A percentile compares a stretch with the other conserved stretches of the same genome.
These are phyloP conservation scores for Sturnus vulgaris DNA, from an alignment of 2,113 vertebrate genomes.

Conservation along the genomic window DNA sequence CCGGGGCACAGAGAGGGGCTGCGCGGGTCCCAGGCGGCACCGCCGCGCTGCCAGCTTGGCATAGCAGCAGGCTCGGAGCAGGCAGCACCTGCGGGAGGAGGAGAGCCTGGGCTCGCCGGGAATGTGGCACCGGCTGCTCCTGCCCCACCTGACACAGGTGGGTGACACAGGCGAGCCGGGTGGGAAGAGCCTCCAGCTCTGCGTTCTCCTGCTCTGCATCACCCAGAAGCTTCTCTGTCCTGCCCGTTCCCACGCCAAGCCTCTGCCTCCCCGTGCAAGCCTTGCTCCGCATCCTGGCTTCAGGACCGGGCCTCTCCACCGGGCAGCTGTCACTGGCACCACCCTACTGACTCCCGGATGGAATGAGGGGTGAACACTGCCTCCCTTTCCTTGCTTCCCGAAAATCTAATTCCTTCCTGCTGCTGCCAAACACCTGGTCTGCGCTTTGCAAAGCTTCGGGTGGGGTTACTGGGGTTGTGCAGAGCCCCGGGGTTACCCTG, in stretches of 20 bases:
- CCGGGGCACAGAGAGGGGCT: rapidly evolving
- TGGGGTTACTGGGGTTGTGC: background rate
- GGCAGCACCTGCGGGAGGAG: constrained; percentile 29
- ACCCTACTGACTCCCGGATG: background rate
- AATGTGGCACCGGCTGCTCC: rapidly evolving
- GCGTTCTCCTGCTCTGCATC: background rate
- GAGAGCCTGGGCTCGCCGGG: background rate
- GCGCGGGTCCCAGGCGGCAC: background rate
- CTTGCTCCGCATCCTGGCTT: background rate
- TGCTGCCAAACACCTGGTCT: background rate
- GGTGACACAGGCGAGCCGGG: rapidly evolving
- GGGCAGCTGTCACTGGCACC: rapidly evolving
- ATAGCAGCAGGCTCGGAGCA: constrained; percentile 26
- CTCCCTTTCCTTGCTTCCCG: background rate
- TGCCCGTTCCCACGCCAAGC: rapidly evolving
- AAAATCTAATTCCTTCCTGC: background rate
- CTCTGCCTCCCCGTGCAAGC: background rate
- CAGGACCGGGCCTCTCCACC: background rate
- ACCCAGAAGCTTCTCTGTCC: background rate
- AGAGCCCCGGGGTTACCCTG: background rate
- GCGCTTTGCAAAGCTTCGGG: background rate
- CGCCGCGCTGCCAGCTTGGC: background rate
- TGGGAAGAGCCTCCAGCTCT: background rate
- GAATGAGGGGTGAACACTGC: rapidly evolving
- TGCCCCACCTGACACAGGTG: background rate